Evolutionary conservation across 1,140 invertebrate species (phyloP).

Genomic region (Neotoxoptera formosana): DNA sequence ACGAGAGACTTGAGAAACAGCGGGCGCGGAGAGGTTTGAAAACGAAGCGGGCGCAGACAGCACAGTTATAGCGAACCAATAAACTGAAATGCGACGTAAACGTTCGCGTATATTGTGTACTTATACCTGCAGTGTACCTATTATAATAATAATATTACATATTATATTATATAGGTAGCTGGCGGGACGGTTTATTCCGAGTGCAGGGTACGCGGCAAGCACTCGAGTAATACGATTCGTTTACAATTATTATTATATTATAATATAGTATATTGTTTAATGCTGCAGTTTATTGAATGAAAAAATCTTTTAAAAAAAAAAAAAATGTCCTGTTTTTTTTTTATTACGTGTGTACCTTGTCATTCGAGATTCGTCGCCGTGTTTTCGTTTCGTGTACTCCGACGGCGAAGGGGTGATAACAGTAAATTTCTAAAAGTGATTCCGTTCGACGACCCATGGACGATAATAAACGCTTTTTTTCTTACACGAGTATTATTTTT

Average conservation of each 20-base stretch:
- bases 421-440: conserved; percentile 29
- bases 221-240: not conserved
- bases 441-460: not conserved
- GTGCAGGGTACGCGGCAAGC: not conserved
- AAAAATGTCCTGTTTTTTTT: not conserved
- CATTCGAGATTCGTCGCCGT: not conserved
- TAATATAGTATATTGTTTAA: not conserved
- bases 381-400: not conserved
- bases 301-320: not conserved
- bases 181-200: not conserved
- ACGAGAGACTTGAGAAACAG: not conserved
- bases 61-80: not conserved
- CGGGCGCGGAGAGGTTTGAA: not conserved
- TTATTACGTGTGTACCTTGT: not conserved
- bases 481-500: not conserved
- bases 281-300: not conserved
- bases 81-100: not conserved
- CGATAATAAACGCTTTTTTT: not conserved
- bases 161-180: not conserved
- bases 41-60: not conserved
- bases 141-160: too few relatives aligned
- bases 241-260: not conserved
- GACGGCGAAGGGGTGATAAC: not conserved
- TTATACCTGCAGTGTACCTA: not conserved
- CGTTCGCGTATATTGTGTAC: not conserved